phyloP scores from a whole-genome alignment of 1,140 invertebrate genomes.

The Meloidogyne floridensis region DNA sequence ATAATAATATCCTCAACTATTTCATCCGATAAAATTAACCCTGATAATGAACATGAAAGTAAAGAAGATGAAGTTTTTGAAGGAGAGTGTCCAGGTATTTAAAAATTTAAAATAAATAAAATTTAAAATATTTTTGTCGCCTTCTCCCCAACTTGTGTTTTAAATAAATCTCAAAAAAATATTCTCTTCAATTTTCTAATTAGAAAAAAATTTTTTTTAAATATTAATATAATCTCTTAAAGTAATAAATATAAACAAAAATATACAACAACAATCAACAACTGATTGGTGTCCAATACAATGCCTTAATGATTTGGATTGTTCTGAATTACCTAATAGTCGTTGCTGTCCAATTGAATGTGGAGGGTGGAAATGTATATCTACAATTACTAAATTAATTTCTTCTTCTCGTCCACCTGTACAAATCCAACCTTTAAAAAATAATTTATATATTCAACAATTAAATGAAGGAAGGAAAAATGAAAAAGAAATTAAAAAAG shows the following conservation, averaged over 20 bases:
- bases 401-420: background rate
- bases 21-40: background rate
- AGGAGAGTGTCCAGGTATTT: background rate
- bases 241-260: background rate
- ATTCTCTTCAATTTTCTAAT: no score
- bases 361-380: slow-evolving; percentile 8
- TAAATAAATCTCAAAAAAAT: no score
- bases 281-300: background rate
- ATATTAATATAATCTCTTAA: background rate
- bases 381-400: background rate
- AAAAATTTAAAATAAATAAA: no score
- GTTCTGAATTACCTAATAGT: background rate
- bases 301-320: background rate
- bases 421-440: background rate
- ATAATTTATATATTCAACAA: slow-evolving; percentile 4
- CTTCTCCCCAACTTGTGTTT: no score
- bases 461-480: background rate
- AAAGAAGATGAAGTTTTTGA: background rate
- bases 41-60: background rate
- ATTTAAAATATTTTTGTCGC: no score
- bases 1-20: background rate
- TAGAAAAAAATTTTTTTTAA: no score
- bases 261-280: background rate
- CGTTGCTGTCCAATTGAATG: background rate
- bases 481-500: background rate